A percentile compares a stretch with the other conserved stretches of the same genome.
Conservation (phyloP, 1,140 invertebrate genomes). For the Marisa cornuarietis region DNA sequence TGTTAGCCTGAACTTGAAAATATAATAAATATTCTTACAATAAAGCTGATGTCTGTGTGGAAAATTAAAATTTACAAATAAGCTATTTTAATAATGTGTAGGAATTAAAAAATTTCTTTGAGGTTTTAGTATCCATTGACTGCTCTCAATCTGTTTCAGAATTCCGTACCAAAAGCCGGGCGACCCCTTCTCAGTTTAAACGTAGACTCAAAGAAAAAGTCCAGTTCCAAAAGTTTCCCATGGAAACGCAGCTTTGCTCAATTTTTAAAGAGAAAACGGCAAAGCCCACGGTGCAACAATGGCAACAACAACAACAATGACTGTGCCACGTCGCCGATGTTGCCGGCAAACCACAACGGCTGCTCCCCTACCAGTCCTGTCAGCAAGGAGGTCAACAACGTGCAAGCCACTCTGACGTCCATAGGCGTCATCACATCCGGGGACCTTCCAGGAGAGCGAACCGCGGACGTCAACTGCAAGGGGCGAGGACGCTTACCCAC, state of each 20-base stretch:
- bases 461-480: slow-evolving; percentile 9
- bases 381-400: slow-evolving; percentile 33
- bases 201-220: slow-evolving; percentile 42
- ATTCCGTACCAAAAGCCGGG: slow-evolving; percentile 36
- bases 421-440: slow-evolving; percentile 17
- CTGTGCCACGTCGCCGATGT: slow-evolving; percentile 27
- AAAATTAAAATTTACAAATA: too few relatives aligned
- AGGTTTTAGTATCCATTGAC: neutral
- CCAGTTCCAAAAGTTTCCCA: slow-evolving; percentile 41
- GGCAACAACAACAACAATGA: slow-evolving; percentile 46
- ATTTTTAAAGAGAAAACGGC: slow-evolving; percentile 47
- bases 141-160: slow-evolving; percentile 33
- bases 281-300: slow-evolving; percentile 30
- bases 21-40: too few relatives aligned
- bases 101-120: too few relatives aligned
- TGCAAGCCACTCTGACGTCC: slow-evolving; percentile 29
- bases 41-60: too few relatives aligned
- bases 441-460: slow-evolving; percentile 3
- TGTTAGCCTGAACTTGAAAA: too few relatives aligned
- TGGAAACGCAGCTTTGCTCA: slow-evolving; percentile 56
- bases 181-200: neutral
- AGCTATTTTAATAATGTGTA: too few relatives aligned
- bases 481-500: slow-evolving; percentile 4
- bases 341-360: slow-evolving; percentile 36
- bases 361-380: slow-evolving; percentile 30